Base-by-base conservation (phyloP, 92 coral and sea anemone species). In the Micromussa lordhowensis region DNA sequence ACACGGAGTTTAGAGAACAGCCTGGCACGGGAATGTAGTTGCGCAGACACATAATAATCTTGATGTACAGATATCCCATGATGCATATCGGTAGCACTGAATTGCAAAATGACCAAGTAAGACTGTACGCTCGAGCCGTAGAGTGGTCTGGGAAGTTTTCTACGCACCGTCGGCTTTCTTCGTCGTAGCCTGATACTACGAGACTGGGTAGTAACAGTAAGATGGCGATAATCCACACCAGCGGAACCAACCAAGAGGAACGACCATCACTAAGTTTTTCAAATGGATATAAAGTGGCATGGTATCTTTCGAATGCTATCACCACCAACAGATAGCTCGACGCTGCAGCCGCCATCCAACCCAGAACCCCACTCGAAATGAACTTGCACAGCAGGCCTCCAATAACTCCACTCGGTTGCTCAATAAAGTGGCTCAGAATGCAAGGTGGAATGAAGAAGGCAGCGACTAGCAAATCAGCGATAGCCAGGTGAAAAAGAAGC, bases 391-490 rank as follows among this genome's bases (percentile, higher is more conserved):
- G 38, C 64, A 48, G 24, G 63, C 11, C 63, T 16, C 81, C 81
- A 15, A 15, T 28, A 51, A 54, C 9, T 22, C 81, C 81, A 9
- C 13, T 26, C 24, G 81, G 81, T 17, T 44, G 66, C 22, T 77
- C 61, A 21, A 77, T 35, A 22, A 77, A 48, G 66, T 77, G n/a
- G 31, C 35, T 54, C 32, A 77, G 32, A 44, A 77, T 22, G 38
- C 58, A 77, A 28, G 81, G 35, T 14, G 81, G 31, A 54, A 77
- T 77, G 61, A 77, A 54, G 64, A 30, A 77, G 35, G 49, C 34
- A 51, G 81, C 81, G 38, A 77, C 81, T n/a, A 77, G 64, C 15
- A 77, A 48, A 51, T 77, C 81, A 44, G 81, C 81, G 32, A 77
- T 77, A 64, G 81, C 81, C 34, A 77, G 31, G n/a, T 77, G 81